Conservation (phyloP, 2,113 vertebrate species). For the Microcebus griseorufus region DNA sequence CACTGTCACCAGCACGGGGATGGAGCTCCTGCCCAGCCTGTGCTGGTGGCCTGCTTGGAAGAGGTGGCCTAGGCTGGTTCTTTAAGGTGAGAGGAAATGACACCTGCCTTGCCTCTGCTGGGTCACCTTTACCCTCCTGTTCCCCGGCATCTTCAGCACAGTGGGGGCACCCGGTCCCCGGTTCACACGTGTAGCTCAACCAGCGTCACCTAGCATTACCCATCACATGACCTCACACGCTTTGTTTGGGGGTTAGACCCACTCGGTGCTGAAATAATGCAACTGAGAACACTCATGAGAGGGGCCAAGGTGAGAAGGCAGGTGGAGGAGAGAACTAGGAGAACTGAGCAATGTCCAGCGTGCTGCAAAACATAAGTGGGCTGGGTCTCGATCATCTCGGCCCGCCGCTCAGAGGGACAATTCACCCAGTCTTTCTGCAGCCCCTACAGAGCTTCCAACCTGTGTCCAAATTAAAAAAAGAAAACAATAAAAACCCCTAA, state of each 20-base stretch:
- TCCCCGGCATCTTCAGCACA: too few relatives aligned
- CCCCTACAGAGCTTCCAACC: neutral
- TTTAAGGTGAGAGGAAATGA: neutral
- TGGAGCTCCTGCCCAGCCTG: too few relatives aligned
- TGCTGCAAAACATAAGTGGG: rapidly evolving
- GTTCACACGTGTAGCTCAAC: rapidly evolving
- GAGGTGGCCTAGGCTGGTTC: neutral
- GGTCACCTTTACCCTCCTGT: neutral
- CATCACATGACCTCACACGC: rapidly evolving
- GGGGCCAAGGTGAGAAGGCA: neutral
- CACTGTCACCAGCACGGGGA: too few relatives aligned
- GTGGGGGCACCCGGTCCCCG: too few relatives aligned
- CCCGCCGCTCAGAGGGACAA: neutral
- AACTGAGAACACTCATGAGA: neutral
- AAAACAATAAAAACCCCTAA: too few relatives aligned
- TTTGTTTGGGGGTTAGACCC: too few relatives aligned
- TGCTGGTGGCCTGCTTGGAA: neutral
- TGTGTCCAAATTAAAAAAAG: too few relatives aligned
- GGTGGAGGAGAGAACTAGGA: neutral
- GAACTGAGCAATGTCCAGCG: rapidly evolving
- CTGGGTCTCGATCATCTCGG: neutral
- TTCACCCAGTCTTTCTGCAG: neutral
- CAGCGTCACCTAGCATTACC: neutral
- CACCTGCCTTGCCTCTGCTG: too few relatives aligned
- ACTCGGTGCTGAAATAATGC: too few relatives aligned